Base-by-base conservation (phyloP, 2,888 invertebrate species). In the Trissolcus brochymenae region DNA sequence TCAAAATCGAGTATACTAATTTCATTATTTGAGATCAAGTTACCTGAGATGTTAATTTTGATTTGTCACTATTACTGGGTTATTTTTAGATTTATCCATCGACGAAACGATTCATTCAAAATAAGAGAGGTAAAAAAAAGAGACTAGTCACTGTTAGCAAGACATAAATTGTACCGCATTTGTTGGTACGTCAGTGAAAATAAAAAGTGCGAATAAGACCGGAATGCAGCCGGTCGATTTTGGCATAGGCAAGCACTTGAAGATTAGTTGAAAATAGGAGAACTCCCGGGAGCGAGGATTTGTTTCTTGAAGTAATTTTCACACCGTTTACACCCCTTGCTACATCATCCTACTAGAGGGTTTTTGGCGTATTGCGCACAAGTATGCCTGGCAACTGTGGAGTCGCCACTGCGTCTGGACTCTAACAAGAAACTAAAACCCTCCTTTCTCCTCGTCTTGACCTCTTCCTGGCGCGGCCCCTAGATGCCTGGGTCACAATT, bases 361-460 rank as follows among this genome's bases (percentile, higher is more conserved):
- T 64, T 70, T 65, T 65, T 70, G 72, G 67, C 60, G 68, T 76
- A 59, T 73, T 65, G 76, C 76, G 71, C 72, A 64, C 77, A 68
- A 77, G 73, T 73, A 77, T 77, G 77, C 73, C 65, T 74, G 73
- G 76, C 76, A 79, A 76, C 79, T 83, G 82, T 76, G 82, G 82
- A 87, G 87, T 87, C 87, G 87, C 86, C 87, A 84, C 83, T 85
- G 84, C 84, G 87, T 88, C 88, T 88, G 87, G 86, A 87, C 86
- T 86, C 86, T 87, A 87, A 87, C 87, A 87, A 87, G 87, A 88
- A 88, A 87, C 88, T 86, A 85, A 35, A 35, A 85, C 85, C 85
- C 84, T 84, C 84, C 84, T 84, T 81, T 79, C 81, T 80, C 79
- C 82, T 76, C 71, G 79, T 80, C 79, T 80, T 81, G 80, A 82